These are phyloP conservation scores for Phoenicopterus ruber DNA, from an alignment of 2,113 vertebrate genomes.

Conservation along the genomic window DNA sequence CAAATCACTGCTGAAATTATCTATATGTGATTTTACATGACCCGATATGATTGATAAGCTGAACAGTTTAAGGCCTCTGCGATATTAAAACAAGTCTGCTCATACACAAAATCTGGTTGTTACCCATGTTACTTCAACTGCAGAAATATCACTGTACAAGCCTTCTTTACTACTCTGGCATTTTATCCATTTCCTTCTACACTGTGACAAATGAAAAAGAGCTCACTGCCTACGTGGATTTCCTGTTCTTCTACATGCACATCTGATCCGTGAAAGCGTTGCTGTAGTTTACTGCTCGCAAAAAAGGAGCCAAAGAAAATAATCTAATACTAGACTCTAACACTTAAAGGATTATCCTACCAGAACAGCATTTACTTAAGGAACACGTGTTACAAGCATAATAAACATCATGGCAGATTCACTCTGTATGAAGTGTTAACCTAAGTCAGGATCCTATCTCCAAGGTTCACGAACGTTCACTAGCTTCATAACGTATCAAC, in stretches of 20 bases:
- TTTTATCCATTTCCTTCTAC: background rate
- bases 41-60: rapidly evolving
- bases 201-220: background rate
- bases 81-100: background rate
- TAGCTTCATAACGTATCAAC: rapidly evolving
- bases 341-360: background rate
- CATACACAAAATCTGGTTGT: background rate
- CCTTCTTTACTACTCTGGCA: background rate
- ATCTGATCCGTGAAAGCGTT: background rate
- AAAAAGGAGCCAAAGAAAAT: background rate
- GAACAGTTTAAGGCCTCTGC: background rate
- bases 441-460: background rate
- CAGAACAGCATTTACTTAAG: background rate
- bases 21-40: background rate
- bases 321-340: too few relatives aligned
- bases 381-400: background rate
- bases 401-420: background rate
- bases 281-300: background rate
- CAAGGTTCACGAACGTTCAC: background rate
- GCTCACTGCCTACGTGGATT: background rate
- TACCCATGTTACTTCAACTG: background rate
- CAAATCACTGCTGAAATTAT: background rate
- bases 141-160: background rate
- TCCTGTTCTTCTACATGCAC: background rate
- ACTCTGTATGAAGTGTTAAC: too few relatives aligned